Evolutionary conservation across 2,113 vertebrate species (phyloP).

Genomic region (Bungarus multicinctus): DNA sequence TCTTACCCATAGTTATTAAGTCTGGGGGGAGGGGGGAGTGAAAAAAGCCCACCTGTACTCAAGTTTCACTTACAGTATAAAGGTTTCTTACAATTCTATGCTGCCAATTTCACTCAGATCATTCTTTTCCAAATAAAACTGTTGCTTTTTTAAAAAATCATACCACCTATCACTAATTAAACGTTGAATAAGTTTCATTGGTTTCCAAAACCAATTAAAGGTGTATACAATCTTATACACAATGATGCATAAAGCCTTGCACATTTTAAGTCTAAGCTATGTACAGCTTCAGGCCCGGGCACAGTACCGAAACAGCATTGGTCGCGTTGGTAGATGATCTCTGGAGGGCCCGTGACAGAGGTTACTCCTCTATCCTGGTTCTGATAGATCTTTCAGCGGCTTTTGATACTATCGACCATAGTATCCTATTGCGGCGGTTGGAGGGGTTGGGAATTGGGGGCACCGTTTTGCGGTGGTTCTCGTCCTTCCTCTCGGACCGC

Average conservation of each 20-base stretch:
- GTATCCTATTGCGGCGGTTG: no score
- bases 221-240: background rate
- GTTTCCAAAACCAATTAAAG: background rate
- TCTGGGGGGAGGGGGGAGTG: rapidly evolving
- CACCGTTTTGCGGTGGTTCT: no score
- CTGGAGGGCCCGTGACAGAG: no score
- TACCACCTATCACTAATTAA: background rate
- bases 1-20: background rate
- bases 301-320: no score
- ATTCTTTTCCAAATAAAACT: background rate
- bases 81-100: background rate
- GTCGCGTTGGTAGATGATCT: no score
- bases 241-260: background rate
- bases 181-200: background rate
- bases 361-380: no score
- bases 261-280: background rate
- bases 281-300: no score
- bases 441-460: no score
- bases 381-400: no score
- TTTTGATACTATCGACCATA: no score
- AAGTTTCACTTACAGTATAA: background rate
- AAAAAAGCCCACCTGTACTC: background rate
- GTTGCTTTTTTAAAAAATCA: background rate
- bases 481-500: no score
- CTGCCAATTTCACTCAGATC: background rate